Conservation (phyloP, 2,113 vertebrate genomes). For the Caracal caracal region DNA sequence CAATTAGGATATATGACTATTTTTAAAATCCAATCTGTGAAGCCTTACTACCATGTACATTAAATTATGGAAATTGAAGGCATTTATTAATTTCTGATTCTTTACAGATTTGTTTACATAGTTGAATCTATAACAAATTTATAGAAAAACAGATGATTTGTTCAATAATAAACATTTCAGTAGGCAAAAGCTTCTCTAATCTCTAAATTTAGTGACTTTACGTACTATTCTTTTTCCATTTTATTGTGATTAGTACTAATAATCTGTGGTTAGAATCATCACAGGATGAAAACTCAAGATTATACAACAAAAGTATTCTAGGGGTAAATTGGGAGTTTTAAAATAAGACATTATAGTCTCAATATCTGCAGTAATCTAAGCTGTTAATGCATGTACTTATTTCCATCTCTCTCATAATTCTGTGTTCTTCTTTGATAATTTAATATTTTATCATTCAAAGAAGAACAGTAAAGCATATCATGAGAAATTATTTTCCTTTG, state of each 20-base stretch:
- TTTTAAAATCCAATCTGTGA: conserved; percentile 49
- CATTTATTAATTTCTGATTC: conserved; percentile 56
- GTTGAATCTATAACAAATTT: conserved; percentile 20
- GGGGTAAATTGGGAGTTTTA: conserved; percentile 67
- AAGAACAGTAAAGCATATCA: conserved; percentile 47
- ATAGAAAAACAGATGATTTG: conserved; percentile 18
- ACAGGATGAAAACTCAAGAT: background rate
- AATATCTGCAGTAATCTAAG: conserved; percentile 66
- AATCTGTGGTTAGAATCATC: background rate
- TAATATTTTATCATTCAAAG: conserved; percentile 78
- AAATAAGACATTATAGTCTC: conserved; percentile 77
- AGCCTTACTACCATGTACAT: conserved; percentile 44
- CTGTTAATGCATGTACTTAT: conserved; percentile 76
- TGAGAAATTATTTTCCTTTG: conserved; percentile 59
- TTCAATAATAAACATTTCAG: conserved; percentile 48
- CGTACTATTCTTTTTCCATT: background rate
- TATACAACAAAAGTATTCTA: conserved; percentile 1
- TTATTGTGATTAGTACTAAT: conserved; percentile 31
- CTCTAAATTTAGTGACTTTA: background rate
- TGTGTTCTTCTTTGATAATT: conserved; percentile 67
- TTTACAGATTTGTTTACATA: conserved; percentile 54
- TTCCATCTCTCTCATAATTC: conserved; percentile 74
- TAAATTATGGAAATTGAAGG: conserved; percentile 66
- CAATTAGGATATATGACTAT: background rate
- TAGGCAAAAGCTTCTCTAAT: background rate